These are phyloP conservation scores for Euthynnus affinis DNA, from an alignment of 2,797 vertebrate species.

Conservation along the genomic window DNA sequence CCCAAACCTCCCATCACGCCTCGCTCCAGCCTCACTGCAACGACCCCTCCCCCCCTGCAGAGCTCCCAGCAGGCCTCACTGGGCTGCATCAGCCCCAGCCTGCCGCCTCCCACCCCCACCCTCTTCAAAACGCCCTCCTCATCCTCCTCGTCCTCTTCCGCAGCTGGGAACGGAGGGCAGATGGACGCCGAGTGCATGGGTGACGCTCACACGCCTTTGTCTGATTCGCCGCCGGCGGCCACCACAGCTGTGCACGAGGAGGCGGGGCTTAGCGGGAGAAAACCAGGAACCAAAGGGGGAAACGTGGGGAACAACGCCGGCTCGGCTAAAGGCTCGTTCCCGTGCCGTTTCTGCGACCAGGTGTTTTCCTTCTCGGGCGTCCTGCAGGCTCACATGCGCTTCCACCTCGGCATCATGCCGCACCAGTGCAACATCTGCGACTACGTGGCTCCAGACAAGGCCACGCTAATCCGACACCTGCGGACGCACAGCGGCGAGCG, in stretches of 20 bases:
- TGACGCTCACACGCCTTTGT: constrained; percentile 89
- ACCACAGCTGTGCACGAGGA: constrained; percentile 82
- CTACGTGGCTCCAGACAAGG: constrained; percentile 96
- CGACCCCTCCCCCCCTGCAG: constrained; percentile 93
- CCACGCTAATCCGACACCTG: constrained; percentile 95
- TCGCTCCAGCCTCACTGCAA: constrained; percentile 90
- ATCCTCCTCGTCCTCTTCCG: constrained; percentile 75
- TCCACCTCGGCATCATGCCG: constrained; percentile 93
- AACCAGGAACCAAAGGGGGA: constrained; percentile 82
- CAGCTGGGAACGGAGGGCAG: constrained; percentile 77
- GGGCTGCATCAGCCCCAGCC: constrained; percentile 93
- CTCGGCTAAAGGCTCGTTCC: constrained; percentile 90
- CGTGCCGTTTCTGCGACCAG: constrained; percentile 95
- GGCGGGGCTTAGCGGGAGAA: constrained; percentile 83
- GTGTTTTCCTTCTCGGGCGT: constrained; percentile 94
- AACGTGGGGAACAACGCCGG: constrained; percentile 79
- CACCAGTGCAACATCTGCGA: constrained; percentile 98
- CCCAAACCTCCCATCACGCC: constrained; percentile 94
- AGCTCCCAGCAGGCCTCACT: constrained; percentile 94
- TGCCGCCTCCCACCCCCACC: constrained; percentile 88
- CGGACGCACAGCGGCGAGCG: constrained; percentile 96
- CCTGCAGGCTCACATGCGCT: constrained; percentile 94
- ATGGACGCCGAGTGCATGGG: constrained; percentile 91
- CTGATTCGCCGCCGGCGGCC: constrained; percentile 88
- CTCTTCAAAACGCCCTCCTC: constrained; percentile 86